Base-by-base conservation (phyloP, 2,113 vertebrate genomes). In the Cyanoderma ruficeps region DNA sequence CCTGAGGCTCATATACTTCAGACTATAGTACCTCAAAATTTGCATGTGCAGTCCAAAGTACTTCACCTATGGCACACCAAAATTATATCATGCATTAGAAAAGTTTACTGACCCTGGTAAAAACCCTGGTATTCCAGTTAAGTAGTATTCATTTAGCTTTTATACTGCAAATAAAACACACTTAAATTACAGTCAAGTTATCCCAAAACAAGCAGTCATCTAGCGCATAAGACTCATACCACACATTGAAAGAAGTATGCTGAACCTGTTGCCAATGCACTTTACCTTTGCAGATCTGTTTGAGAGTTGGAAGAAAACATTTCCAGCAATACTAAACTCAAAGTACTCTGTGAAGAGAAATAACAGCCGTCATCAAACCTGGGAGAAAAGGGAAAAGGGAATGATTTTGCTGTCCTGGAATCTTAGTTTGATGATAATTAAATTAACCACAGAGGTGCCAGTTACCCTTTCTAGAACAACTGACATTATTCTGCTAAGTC, bases 251-350 rank as follows among this genome's bases (percentile, higher is more conserved):
- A 75, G 13, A 81, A 59, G 70, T 60, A 46, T 4, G 8, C 8
- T 2, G 2, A 49, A 60, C 31, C 8, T 67, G 6, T 63, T 22
- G 7, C 24, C 1, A 4, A n/a, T 2, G 2, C 1, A 8, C 2
- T 68, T 84, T 72, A 60, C 9, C 19, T 79, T 76, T 79, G 28
- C 17, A n/a, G 63, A 30, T 47, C 20, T 82, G 6, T 27, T 68
- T 82, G 30, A 53, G 71, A 57, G 9, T 22, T 77, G 6, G 20
- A 52, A 49, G 15, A 44, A 49, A 13, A 7, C 5, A 57, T 60
- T 77, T 46, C 35, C n/a, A 42, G 13, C 13, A 47, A 60, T 15
- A 55, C 15, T 75, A 14, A 91, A 3, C 12, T 56, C 14, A 20
- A 50, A 85, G 20, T 61, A 8, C 27, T 76, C 83, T 57, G 69